These are phyloP conservation scores for Hoplias malabaricus DNA, from an alignment of 2,113 vertebrate genomes.

Conservation along the genomic window DNA sequence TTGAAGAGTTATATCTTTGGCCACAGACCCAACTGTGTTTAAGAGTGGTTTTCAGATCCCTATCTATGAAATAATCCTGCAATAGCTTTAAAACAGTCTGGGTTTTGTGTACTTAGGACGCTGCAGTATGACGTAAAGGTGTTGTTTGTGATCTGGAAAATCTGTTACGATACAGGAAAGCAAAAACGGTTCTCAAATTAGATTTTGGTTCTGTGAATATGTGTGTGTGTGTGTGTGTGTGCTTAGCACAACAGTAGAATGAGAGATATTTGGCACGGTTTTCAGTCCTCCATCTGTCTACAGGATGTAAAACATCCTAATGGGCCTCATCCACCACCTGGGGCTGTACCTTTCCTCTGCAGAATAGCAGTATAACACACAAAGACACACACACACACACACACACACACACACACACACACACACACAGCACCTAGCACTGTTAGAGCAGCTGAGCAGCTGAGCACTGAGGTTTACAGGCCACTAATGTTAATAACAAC, in stretches of 20 bases:
- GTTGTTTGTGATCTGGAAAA: not conserved
- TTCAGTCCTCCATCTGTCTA: constrained; percentile 48
- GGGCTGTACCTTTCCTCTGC: constrained; percentile 41
- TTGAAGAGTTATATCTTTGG: constrained; percentile 5
- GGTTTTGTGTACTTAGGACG: not conserved
- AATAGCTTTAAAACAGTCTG: not conserved
- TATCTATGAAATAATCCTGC: constrained; percentile 33
- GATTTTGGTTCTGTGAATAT: constrained; percentile 1
- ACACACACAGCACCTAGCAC: not conserved
- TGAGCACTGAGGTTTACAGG: not conserved
- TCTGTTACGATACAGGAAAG: not conserved
- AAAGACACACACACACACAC: constrained; percentile 15
- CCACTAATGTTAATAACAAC: not conserved
- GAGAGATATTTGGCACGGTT: constrained; percentile 38
- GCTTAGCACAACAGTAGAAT: constrained; percentile 24
- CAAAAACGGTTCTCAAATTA: not conserved
- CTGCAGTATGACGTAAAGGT: constrained; percentile 17
- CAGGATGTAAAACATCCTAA: constrained; percentile 57
- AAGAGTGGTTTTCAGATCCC: constrained; percentile 8
- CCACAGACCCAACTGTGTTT: not conserved
- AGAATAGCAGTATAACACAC: constrained; percentile 2
- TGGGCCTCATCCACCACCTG: constrained; percentile 47
- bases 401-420: constrained; percentile 1
- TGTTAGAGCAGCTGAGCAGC: not conserved
- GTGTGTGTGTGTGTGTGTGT: not conserved